These are phyloP conservation scores for Sarcophilus harrisii DNA, from an alignment of 2,797 vertebrate species.

Conservation along the genomic window DNA sequence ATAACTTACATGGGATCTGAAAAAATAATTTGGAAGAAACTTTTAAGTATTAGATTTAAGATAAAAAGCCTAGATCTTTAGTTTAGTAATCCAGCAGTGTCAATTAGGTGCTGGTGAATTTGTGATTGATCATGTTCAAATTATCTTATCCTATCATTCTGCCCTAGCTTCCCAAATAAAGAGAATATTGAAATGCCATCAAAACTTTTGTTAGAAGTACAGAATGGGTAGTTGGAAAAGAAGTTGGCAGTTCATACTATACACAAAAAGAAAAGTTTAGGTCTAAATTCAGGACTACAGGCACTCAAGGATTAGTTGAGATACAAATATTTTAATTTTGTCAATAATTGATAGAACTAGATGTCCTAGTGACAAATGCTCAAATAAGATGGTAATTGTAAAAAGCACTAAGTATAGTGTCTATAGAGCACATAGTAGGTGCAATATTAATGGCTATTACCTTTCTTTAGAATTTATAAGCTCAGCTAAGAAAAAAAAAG, in stretches of 20 bases:
- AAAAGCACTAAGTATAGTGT: neutral
- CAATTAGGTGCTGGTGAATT: constrained; percentile 36
- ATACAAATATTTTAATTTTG: neutral
- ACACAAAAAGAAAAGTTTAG: constrained; percentile 18
- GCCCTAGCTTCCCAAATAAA: constrained; percentile 31
- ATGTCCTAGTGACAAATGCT: neutral
- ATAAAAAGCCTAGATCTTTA: neutral
- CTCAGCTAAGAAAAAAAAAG: neutral
- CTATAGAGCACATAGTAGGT: neutral
- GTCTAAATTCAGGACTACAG: neutral
- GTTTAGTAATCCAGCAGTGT: neutral
- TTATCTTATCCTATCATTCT: constrained; percentile 56
- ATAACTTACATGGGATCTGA: constrained; percentile 17
- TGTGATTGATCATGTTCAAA: constrained; percentile 35
- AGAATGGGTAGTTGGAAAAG: constrained; percentile 54
- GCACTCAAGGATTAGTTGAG: neutral
- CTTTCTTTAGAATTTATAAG: neutral
- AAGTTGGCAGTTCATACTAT: constrained; percentile 4
- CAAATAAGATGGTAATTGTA: neutral
- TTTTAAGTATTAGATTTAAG: constrained; percentile 5
- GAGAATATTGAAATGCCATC: neutral
- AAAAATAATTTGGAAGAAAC: constrained; percentile 12
- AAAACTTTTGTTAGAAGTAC: constrained; percentile 29
- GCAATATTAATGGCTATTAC: neutral
- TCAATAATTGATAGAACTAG: neutral